These are phyloP conservation scores for Cheilosia variabilis DNA, from an alignment of 2,888 invertebrate genomes.

Conservation along the genomic window DNA sequence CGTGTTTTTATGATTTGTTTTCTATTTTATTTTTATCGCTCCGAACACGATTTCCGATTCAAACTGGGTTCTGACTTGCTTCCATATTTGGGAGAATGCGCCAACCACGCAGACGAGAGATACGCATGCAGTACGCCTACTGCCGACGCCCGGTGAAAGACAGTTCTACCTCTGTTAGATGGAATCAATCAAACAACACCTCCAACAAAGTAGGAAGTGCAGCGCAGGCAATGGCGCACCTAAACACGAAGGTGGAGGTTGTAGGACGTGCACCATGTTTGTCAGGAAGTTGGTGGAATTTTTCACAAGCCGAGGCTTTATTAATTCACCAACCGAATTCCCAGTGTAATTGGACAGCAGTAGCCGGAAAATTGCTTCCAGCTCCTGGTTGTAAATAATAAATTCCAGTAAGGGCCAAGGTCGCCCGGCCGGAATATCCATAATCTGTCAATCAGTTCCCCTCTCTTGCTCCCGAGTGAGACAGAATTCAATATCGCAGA, in stretches of 20 bases:
- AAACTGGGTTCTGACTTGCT: background rate
- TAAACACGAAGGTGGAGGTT: background rate
- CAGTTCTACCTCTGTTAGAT: background rate
- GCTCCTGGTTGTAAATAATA: slow-evolving; percentile 1
- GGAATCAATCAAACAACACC: slow-evolving; percentile 17
- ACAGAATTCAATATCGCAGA: slow-evolving; percentile 3
- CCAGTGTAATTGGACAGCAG: background rate
- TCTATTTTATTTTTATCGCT: background rate
- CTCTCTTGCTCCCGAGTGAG: background rate
- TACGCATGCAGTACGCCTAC: background rate
- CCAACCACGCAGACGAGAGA: background rate
- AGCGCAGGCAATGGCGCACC: background rate
- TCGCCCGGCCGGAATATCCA: background rate
- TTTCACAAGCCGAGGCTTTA: background rate
- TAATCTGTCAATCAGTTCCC: slow-evolving; percentile 1
- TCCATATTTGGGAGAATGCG: background rate
- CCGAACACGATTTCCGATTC: slow-evolving; percentile 3
- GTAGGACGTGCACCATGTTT: background rate
- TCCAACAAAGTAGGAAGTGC: slow-evolving; percentile 8
- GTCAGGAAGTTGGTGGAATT: slow-evolving; percentile 7
- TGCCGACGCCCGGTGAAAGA: slow-evolving; percentile 4
- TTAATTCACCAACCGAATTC: background rate
- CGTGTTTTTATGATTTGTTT: background rate
- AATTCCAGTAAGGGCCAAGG: background rate
- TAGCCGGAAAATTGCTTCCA: background rate